Conservation (phyloP, 2,888 invertebrate species). For the Galeruca laticollis region DNA sequence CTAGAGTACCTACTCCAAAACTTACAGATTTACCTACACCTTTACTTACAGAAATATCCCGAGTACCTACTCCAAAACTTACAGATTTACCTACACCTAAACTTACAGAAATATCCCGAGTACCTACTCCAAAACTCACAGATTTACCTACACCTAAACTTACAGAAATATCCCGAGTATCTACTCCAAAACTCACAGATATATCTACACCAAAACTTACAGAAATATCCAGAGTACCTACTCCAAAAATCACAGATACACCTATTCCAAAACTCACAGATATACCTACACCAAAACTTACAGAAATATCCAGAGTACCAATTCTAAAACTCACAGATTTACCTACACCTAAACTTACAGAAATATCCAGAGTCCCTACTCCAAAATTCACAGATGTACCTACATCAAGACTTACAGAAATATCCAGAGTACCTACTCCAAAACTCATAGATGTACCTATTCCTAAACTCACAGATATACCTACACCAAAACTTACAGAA, state of each 20-base stretch:
- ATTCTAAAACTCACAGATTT: background rate
- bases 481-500: slow-evolving; percentile 10
- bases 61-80: background rate
- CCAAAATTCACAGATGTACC: background rate
- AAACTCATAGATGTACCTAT: background rate
- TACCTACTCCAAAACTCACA: background rate
- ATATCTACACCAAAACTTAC: background rate
- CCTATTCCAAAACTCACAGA: too few species aligned
- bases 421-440: background rate
- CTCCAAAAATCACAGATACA: background rate
- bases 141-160: slow-evolving; percentile 7
- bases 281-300: slow-evolving; percentile 9
- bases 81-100: background rate
- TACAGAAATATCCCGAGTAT: background rate
- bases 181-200: background rate
- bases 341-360: background rate
- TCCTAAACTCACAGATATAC: slow-evolving; percentile 1
- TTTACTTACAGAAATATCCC: background rate
- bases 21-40: too few species aligned
- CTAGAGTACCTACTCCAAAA: background rate
- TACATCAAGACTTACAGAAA: background rate
- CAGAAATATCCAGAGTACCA: background rate
- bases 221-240: background rate
- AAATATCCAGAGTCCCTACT: background rate
- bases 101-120: background rate